A percentile compares a stretch with the other conserved stretches of the same genome.
These are phyloP conservation scores for Telmatherina bonti DNA, from an alignment of 2,797 vertebrate species.

Conservation along the genomic window DNA sequence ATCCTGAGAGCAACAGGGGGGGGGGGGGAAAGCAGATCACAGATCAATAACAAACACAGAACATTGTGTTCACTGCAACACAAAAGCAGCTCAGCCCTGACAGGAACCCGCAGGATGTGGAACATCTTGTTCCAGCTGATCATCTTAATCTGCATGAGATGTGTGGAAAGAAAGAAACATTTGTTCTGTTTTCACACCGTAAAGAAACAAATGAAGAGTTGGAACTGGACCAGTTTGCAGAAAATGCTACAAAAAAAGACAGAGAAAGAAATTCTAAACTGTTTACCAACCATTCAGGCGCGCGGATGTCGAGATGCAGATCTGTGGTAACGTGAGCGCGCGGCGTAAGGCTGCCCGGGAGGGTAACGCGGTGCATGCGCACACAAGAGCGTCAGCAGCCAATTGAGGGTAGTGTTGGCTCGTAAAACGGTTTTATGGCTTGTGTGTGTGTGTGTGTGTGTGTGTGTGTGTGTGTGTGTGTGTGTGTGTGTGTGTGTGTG, in stretches of 20 bases:
- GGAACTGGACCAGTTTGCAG: background rate
- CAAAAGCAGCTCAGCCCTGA: background rate
- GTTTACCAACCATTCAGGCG: conserved; percentile 47
- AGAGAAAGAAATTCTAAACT: background rate
- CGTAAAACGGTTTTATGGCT: conserved; percentile 57
- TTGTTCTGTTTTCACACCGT: background rate
- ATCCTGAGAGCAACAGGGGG: conserved; percentile 24
- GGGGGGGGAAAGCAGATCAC: background rate
- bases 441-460: conserved; percentile 6
- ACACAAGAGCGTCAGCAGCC: conserved; percentile 69
- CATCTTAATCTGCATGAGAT: background rate
- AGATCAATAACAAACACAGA: background rate
- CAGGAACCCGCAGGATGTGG: background rate
- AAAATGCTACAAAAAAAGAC: too few species aligned
- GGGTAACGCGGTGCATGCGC: conserved; percentile 41
- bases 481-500: conserved; percentile 22
- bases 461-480: too few species aligned
- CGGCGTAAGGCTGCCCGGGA: conserved; percentile 28
- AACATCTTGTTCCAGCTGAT: background rate
- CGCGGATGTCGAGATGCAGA: conserved; percentile 38
- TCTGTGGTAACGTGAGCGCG: conserved; percentile 52
- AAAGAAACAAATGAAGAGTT: rapidly evolving
- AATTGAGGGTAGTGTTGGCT: conserved; percentile 54
- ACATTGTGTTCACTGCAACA: too few species aligned
- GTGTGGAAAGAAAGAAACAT: background rate